These are phyloP conservation scores for Trochalopteron elliotii DNA, from an alignment of 2,113 vertebrate species.

Conservation along the genomic window DNA sequence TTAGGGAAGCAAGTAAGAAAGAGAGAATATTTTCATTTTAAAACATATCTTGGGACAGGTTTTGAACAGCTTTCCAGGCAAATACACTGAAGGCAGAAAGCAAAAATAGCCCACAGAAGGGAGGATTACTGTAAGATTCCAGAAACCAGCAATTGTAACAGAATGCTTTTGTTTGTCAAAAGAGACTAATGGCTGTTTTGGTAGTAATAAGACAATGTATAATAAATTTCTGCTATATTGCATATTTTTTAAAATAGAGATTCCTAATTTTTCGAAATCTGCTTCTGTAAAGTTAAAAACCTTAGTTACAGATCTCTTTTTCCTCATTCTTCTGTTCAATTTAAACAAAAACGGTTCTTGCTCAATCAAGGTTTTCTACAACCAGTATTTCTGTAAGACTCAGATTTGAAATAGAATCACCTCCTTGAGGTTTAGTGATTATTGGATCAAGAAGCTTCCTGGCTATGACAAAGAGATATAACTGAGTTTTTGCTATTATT, in stretches of 20 bases:
- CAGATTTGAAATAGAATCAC: background rate
- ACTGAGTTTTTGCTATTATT: background rate
- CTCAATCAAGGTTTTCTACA: background rate
- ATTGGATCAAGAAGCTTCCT: constrained; percentile 8
- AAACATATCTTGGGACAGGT: background rate
- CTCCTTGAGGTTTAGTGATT: constrained; percentile 6
- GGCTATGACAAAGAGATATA: constrained; percentile 6
- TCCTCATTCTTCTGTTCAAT: background rate
- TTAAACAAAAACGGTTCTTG: background rate
- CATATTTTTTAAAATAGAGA: background rate
- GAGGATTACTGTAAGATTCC: background rate
- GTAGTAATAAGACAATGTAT: background rate
- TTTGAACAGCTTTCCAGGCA: constrained; percentile 17
- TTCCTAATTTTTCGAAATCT: constrained; percentile 11
- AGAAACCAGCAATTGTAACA: background rate
- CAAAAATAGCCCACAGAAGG: background rate
- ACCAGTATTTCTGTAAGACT: background rate
- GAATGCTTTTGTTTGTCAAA: constrained; percentile 6
- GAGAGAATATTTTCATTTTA: background rate
- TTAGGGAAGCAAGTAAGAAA: background rate
- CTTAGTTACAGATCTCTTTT: background rate
- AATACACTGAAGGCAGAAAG: constrained; percentile 19
- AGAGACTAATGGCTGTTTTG: background rate
- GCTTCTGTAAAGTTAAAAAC: background rate
- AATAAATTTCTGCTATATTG: constrained; percentile 2